A percentile compares a stretch with the other conserved stretches of the same genome.
Evolutionary conservation across 1,140 invertebrate genomes (phyloP).

Genomic region (Globodera rostochiensis): DNA sequence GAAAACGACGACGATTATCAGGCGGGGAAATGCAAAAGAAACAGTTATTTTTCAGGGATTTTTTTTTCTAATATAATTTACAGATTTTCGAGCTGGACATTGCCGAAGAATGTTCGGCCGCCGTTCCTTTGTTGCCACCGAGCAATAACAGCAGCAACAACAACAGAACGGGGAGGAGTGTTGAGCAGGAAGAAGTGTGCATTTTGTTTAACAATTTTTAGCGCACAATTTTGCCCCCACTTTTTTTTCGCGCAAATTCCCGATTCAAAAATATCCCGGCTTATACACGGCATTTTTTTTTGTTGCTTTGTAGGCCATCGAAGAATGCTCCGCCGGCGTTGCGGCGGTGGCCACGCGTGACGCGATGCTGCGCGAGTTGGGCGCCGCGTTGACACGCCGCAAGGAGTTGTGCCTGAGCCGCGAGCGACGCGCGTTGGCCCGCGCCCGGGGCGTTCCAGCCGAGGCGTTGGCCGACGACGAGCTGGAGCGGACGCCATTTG

Average conservation of each 20-base stretch:
- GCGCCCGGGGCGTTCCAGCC: slow-evolving; percentile 9
- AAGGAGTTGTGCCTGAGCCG: slow-evolving; percentile 31
- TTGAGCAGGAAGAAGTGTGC: too few species aligned
- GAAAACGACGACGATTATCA: slow-evolving; percentile 25
- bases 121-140: background rate
- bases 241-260: slow-evolving; percentile 24
- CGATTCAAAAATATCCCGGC: too few species aligned
- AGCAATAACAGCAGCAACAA: background rate
- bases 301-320: too few species aligned
- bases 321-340: background rate
- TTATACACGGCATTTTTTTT: too few species aligned
- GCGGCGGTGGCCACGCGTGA: background rate
- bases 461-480: slow-evolving; percentile 26
- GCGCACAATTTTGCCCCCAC: slow-evolving; percentile 1
- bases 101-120: background rate
- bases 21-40: background rate
- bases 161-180: background rate
- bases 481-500: slow-evolving; percentile 32
- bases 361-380: slow-evolving; percentile 22
- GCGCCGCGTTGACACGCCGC: slow-evolving; percentile 16
- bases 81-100: slow-evolving; percentile 26
- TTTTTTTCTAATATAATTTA: background rate
- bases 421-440: slow-evolving; percentile 31
- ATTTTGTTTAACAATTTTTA: background rate
- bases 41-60: background rate